A percentile compares a stretch with the other conserved stretches of the same genome.
These are phyloP conservation scores for Drosophila aff. DNA, from an alignment of 1,140 invertebrate species.

Conservation along the genomic window DNA sequence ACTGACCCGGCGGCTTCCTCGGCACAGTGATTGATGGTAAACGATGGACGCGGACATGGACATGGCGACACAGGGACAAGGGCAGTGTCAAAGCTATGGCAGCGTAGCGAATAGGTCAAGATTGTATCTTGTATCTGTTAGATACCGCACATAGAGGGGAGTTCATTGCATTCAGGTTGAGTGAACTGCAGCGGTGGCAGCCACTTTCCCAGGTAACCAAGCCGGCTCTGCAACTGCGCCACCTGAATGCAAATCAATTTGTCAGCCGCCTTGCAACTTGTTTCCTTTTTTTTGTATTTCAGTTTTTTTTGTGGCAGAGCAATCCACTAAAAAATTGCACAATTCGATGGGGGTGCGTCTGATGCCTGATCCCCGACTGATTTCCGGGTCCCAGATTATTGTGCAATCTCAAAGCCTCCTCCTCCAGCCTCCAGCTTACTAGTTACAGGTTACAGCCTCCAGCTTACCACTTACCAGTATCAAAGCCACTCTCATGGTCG, in stretches of 20 bases:
- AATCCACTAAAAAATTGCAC: background rate
- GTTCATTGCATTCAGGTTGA: conserved; percentile 48
- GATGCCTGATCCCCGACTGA: conserved; percentile 18
- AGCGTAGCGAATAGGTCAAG: conserved; percentile 36
- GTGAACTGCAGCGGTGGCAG: conserved; percentile 30
- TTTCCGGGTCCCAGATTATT: conserved; percentile 40
- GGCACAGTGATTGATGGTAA: conserved; percentile 33
- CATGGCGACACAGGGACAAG: conserved; percentile 16
- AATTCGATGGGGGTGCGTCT: conserved; percentile 7
- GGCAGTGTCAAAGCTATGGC: conserved; percentile 18
- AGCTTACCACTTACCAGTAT: conserved; percentile 59
- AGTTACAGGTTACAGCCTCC: background rate
- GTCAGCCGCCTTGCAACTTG: conserved; percentile 36
- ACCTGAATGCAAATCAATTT: conserved; percentile 73
- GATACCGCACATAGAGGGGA: background rate
- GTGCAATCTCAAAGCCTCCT: conserved; percentile 7
- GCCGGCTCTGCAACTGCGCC: conserved; percentile 61
- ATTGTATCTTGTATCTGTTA: conserved; percentile 6
- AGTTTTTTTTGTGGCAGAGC: conserved; percentile 1
- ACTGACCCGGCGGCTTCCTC: conserved; percentile 3
- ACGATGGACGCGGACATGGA: conserved; percentile 19
- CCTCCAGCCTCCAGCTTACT: too few species aligned
- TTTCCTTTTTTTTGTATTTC: conserved; percentile 11
- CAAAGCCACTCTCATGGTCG: conserved; percentile 72
- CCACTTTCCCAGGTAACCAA: conserved; percentile 50